phyloP scores from a whole-genome alignment of 2,797 vertebrate genomes.

The Cyclura pinguis region DNA sequence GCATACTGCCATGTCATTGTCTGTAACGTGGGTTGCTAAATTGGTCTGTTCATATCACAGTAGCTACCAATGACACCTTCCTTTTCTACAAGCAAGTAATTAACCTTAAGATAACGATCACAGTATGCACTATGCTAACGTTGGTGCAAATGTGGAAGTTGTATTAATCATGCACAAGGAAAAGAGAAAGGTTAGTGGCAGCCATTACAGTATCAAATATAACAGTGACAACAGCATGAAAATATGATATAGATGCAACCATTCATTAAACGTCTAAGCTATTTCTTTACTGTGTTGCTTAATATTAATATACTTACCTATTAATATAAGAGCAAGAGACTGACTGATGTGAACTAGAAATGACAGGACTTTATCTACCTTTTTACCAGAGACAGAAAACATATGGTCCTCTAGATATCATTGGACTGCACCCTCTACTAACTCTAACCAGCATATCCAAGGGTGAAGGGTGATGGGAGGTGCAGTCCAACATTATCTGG shows the following conservation, averaged over 20 bases:
- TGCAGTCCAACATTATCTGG: too few species aligned
- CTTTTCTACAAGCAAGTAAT: slow-evolving; percentile 54
- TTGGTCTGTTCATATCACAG: slow-evolving; percentile 43
- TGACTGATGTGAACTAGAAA: slow-evolving; percentile 10
- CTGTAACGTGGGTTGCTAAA: slow-evolving; percentile 55
- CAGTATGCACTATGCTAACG: slow-evolving; percentile 36
- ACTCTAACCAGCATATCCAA: too few species aligned
- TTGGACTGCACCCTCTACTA: too few species aligned
- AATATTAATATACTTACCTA: not conserved
- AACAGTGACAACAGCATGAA: slow-evolving; percentile 49
- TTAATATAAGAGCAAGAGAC: not conserved
- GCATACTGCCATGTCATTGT: slow-evolving; percentile 39
- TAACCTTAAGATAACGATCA: slow-evolving; percentile 47
- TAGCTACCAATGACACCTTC: slow-evolving; percentile 49
- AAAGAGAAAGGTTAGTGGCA: slow-evolving; percentile 44
- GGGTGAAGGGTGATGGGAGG: too few species aligned
- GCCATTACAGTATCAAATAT: slow-evolving; percentile 26
- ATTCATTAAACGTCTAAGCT: slow-evolving; percentile 27
- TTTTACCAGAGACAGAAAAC: not conserved
- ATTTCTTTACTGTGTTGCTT: slow-evolving; percentile 36
- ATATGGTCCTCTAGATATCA: not conserved
- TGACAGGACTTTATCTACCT: fast-evolving
- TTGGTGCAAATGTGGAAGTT: slow-evolving; percentile 14
- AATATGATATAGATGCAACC: slow-evolving; percentile 33
- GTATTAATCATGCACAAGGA: slow-evolving; percentile 37